Evolutionary conservation across 1,140 invertebrate genomes (phyloP).

Genomic region (Caenorhabditis inopinata): DNA sequence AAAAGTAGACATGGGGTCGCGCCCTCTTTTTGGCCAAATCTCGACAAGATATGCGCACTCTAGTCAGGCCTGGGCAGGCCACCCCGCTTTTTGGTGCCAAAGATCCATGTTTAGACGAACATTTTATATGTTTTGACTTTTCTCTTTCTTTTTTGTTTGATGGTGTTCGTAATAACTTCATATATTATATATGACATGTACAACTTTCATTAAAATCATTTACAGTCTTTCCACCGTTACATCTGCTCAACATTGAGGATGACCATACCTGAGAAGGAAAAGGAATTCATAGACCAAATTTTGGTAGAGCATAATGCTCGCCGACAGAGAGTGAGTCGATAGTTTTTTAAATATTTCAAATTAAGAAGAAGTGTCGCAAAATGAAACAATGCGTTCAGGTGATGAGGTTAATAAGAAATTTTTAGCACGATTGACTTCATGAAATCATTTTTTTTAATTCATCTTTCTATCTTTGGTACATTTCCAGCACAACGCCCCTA

Average conservation of each 20-base stretch:
- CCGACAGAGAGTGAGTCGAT: slow-evolving; percentile 49
- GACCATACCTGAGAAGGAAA: slow-evolving; percentile 33
- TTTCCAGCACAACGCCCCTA: slow-evolving; percentile 57
- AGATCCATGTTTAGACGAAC: background rate
- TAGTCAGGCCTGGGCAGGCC: background rate
- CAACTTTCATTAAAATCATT: background rate
- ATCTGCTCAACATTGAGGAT: background rate
- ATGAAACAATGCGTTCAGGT: too few species aligned
- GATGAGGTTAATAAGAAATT: too few species aligned
- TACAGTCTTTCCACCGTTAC: background rate
- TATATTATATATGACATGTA: too few species aligned
- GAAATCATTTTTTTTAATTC: too few species aligned
- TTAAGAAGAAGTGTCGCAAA: too few species aligned
- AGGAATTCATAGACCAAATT: slow-evolving; percentile 53
- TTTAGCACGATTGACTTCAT: too few species aligned
- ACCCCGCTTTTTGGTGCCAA: background rate
- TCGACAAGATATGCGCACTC: background rate
- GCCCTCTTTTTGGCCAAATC: slow-evolving; percentile 27
- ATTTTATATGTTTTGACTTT: background rate
- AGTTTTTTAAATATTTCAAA: too few species aligned
- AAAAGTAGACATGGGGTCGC: slow-evolving; percentile 14
- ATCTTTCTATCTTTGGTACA: too few species aligned
- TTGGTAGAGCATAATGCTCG: slow-evolving; percentile 54
- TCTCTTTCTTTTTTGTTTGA: background rate
- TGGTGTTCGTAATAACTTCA: background rate